Percentiles rank a stretch among this genome's conserved stretches.
phyloP scores from a whole-genome alignment of 2,888 invertebrate species.

The Ophion costatus region DNA sequence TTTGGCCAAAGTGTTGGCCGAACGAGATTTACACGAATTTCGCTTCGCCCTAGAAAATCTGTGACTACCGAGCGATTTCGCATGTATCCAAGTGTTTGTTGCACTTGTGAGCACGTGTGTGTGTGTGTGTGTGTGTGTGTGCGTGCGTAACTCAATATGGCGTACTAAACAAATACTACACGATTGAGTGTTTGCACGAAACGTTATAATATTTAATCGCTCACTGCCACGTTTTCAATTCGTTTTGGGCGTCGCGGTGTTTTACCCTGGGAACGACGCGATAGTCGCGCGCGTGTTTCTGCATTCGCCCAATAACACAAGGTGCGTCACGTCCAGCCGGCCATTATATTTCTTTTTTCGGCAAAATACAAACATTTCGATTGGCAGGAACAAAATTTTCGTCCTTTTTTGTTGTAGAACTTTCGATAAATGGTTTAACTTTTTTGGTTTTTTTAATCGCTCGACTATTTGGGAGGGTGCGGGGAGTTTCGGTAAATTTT shows the following conservation, averaged over 20 bases:
- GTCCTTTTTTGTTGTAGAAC: not conserved
- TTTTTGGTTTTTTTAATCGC: too few relatives aligned
- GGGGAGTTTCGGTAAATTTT: too few relatives aligned
- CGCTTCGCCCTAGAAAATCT: conserved; percentile 43
- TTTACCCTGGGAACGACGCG: not conserved
- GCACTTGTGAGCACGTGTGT: not conserved
- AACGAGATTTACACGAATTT: conserved; percentile 65
- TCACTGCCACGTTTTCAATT: conserved; percentile 50
- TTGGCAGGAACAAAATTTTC: not conserved
- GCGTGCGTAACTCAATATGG: conserved; percentile 45
- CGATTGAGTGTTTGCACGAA: conserved; percentile 66
- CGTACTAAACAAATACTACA: conserved; percentile 52
- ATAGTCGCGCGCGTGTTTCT: not conserved
- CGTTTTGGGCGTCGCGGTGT: not conserved
- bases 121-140: not conserved
- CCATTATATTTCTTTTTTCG: not conserved
- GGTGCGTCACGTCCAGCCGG: not conserved
- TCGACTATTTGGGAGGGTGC: too few relatives aligned
- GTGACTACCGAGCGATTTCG: not conserved
- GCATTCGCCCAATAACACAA: not conserved
- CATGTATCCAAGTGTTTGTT: not conserved
- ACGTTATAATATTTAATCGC: conserved; percentile 72
- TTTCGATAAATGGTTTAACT: not conserved
- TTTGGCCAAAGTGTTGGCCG: conserved; percentile 77
- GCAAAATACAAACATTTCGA: not conserved